These are phyloP conservation scores for Sarcophaga variegata DNA, from an alignment of 2,888 invertebrate genomes.

Conservation along the genomic window DNA sequence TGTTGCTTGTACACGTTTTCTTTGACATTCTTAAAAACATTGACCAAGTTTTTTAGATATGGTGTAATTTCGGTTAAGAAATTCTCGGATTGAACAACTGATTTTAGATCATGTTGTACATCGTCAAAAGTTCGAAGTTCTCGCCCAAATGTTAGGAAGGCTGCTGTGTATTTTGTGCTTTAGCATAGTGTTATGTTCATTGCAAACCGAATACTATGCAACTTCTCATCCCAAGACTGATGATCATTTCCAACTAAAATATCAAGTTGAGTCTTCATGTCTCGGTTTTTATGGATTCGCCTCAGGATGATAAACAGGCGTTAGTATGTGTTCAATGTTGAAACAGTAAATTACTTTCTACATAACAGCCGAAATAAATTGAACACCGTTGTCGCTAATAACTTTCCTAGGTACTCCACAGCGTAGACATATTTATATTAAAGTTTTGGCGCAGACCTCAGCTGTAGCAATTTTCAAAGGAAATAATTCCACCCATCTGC, in stretches of 20 bases:
- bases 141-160: slow-evolving; percentile 77
- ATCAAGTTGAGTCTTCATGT: slow-evolving; percentile 63
- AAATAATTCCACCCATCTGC: slow-evolving; percentile 73
- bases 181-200: slow-evolving; percentile 76
- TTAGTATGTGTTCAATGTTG: slow-evolving; percentile 53
- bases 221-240: slow-evolving; percentile 52
- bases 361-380: slow-evolving; percentile 76
- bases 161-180: slow-evolving; percentile 75
- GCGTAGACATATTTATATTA: slow-evolving; percentile 72
- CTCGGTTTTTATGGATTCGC: slow-evolving; percentile 74
- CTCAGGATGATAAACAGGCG: slow-evolving; percentile 76
- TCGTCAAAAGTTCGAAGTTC: slow-evolving; percentile 77
- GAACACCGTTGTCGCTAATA: slow-evolving; percentile 77
- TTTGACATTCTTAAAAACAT: slow-evolving; percentile 38
- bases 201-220: slow-evolving; percentile 78
- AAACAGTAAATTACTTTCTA: slow-evolving; percentile 71
- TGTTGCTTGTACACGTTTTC: slow-evolving; percentile 36
- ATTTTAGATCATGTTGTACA: slow-evolving; percentile 71
- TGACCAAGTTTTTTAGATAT: slow-evolving; percentile 24
- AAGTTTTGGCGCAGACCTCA: slow-evolving; percentile 70
- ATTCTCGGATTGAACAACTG: slow-evolving; percentile 72
- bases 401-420: slow-evolving; percentile 75
- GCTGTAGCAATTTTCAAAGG: slow-evolving; percentile 73
- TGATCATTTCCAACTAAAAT: slow-evolving; percentile 57
- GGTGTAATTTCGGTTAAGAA: slow-evolving; percentile 67